Evolutionary conservation across 2,113 vertebrate genomes (phyloP).

Genomic region (Tragelaphus imberbis): DNA sequence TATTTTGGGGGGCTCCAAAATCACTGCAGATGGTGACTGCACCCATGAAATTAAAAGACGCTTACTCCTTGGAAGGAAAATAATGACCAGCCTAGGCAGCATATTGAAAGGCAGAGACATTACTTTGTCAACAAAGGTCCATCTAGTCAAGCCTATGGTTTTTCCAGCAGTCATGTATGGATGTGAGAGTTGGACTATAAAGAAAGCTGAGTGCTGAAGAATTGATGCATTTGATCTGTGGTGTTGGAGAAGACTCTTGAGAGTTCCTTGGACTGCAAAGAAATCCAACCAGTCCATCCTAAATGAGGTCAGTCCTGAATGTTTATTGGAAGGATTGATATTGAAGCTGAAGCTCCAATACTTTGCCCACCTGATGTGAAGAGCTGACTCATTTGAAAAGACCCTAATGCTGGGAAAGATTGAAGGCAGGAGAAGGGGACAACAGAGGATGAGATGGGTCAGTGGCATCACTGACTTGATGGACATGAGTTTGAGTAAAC

Average conservation of each 20-base stretch:
- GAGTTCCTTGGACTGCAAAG: background rate
- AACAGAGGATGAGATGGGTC: background rate
- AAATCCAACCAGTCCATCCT: background rate
- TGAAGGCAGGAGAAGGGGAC: background rate
- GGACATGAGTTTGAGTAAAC: background rate
- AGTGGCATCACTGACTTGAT: background rate
- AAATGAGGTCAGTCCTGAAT: background rate
- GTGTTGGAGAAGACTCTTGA: background rate
- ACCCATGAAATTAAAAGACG: background rate
- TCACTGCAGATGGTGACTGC: background rate
- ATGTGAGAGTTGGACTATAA: background rate
- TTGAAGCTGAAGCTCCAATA: background rate
- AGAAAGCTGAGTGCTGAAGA: rapidly evolving
- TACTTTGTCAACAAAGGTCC: background rate
- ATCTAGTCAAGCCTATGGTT: background rate
- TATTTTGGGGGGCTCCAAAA: rapidly evolving
- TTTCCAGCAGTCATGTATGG: background rate
- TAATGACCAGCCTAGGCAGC: background rate
- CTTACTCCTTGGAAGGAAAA: background rate
- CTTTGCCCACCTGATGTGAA: background rate
- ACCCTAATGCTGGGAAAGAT: background rate
- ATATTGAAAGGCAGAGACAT: background rate
- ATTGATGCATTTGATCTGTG: background rate
- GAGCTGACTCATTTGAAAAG: background rate
- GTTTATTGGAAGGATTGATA: background rate